These are phyloP conservation scores for Drosophila punjabiensis DNA, from an alignment of 1,140 invertebrate species.

Conservation along the genomic window DNA sequence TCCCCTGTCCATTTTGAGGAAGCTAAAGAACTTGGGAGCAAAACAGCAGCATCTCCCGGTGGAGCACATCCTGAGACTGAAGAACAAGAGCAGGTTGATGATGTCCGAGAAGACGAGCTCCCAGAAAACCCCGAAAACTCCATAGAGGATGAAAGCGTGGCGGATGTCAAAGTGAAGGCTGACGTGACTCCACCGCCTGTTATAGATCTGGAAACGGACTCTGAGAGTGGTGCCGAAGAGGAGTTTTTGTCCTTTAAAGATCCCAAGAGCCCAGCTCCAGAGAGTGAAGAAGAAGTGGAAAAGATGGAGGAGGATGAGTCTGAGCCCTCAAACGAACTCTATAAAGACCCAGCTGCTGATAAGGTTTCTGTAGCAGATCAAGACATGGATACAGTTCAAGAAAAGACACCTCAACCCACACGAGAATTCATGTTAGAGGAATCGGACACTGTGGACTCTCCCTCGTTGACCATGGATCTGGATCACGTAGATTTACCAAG, in stretches of 20 bases:
- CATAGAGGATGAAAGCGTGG: not conserved
- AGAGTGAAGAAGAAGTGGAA: not conserved
- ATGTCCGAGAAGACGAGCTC: not conserved
- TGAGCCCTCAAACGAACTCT: not conserved
- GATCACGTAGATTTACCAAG: slow-evolving; percentile 40
- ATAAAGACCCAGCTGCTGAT: not conserved
- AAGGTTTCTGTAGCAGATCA: not conserved
- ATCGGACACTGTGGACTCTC: slow-evolving; percentile 40
- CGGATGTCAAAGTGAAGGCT: not conserved
- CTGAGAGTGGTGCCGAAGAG: slow-evolving; percentile 7
- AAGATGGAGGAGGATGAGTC: not conserved
- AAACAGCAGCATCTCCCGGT: not conserved
- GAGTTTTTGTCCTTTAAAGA: slow-evolving; percentile 29
- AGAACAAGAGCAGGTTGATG: not conserved
- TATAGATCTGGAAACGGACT: slow-evolving; percentile 28
- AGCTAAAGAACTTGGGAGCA: not conserved
- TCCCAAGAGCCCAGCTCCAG: slow-evolving; percentile 10
- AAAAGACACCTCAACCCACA: not conserved
- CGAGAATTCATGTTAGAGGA: slow-evolving; percentile 8
- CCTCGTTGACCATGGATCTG: slow-evolving; percentile 47
- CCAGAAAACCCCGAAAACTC: not conserved
- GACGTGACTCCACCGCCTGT: slow-evolving; percentile 3
- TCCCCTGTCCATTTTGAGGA: not conserved
- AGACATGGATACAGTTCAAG: not conserved
- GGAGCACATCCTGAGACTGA: not conserved